Evolutionary conservation across 2,113 vertebrate species (phyloP), one percentile per base, ranked within the genome.

Genomic region (Lethenteron reissneri): DNA sequence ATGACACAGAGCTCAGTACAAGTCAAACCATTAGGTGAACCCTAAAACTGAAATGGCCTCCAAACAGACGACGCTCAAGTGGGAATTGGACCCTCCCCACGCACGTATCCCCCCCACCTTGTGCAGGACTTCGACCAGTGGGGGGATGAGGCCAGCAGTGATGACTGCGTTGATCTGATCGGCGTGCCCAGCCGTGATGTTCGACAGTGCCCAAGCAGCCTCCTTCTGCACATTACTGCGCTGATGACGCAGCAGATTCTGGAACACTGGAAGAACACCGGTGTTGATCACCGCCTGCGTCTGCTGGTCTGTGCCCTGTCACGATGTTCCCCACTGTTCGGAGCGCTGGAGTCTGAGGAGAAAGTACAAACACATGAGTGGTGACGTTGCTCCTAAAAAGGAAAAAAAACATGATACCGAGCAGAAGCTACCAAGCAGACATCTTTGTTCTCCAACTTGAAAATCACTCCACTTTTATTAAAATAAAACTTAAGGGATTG

Each of bases 121-220:
- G 69, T 74, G 79, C 0, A 97, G 83, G 41, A 89, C 72, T 8
- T 85, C 80, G 15, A 92, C 81, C 69, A 97, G 75, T 8, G 83
- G 80, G 3, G 83, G 78, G 58, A 95, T 74, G 2, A 87, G 60
- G 1, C 87, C 83, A 9, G 80, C 85, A 3, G 78, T 78, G 56
- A 94, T 86, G 4, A 97, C 77, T 58, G 88, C 86, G 19, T 95
- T 86, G 73, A 97, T 88, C 75, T 97, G 91, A 9, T 77, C 78
- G 56, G 72, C 72, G 1, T 88, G 83, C 3, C 94, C 90, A 2
- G 92, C 88, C 0, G 89, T 86, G 1, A 97, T 86, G 41, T 95
- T 95, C 41, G 89, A 92, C 74, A 96, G 77, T 0, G 79, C 57
- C 89, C 90, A 95, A 0, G 85, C 82, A 0, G 89, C 89, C 73